phyloP scores from a whole-genome alignment of 2,113 vertebrate species.

The Agelaius phoeniceus region DNA sequence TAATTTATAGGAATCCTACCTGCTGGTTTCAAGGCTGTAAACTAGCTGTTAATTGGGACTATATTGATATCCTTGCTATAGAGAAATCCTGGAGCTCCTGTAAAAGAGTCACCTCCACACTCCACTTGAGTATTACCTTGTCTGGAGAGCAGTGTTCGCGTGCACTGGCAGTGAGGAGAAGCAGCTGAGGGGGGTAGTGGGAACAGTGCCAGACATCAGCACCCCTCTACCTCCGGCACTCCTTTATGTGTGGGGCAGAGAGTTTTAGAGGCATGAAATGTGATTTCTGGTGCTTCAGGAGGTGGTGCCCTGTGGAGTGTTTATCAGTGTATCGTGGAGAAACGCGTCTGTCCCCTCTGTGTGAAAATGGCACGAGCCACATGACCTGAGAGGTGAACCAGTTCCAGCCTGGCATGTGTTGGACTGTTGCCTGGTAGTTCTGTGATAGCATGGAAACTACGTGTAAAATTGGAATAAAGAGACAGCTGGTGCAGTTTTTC shows the following conservation, averaged over 20 bases:
- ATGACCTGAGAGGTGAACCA: neutral
- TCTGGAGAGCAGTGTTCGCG: fast-evolving
- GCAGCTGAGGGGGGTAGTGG: neutral
- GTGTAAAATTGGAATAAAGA: neutral
- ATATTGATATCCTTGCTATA: neutral
- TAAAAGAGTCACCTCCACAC: neutral
- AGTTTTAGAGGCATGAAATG: neutral
- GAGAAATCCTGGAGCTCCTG: neutral
- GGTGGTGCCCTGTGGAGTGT: fast-evolving
- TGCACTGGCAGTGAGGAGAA: neutral
- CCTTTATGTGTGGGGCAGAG: neutral
- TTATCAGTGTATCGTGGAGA: neutral
- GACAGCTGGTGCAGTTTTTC: constrained; percentile 10
- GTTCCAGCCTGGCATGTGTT: neutral
- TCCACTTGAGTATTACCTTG: neutral
- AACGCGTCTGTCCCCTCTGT: neutral
- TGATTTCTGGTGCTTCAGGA: neutral
- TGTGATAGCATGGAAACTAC: neutral
- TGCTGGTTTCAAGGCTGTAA: neutral
- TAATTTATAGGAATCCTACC: neutral
- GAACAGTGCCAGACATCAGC: neutral
- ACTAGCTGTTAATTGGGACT: neutral
- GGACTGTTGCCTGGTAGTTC: neutral
- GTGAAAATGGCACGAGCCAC: neutral
- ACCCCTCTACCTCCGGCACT: neutral